A percentile compares a stretch with the other conserved stretches of the same genome.
Conservation (phyloP, 2,113 vertebrate genomes). For the Oncorhynchus tshawytscha region DNA sequence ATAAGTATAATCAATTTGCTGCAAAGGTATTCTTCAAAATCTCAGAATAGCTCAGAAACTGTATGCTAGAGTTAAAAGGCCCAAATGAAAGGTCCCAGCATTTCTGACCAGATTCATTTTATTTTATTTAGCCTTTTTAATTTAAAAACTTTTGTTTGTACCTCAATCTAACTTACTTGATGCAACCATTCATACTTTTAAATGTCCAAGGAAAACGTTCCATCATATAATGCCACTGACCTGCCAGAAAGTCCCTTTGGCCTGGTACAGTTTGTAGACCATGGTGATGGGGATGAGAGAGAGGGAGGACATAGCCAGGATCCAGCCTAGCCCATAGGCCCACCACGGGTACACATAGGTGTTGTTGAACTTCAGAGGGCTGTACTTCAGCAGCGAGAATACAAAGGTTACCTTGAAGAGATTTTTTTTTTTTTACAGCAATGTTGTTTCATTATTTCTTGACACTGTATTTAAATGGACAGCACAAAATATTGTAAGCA, state of each 20-base stretch:
- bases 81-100: too few relatives aligned
- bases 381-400: constrained; percentile 65
- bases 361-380: constrained; percentile 67
- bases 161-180: background rate
- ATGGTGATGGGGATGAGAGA: constrained; percentile 60
- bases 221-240: constrained; percentile 38
- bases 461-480: too few relatives aligned
- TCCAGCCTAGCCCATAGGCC: constrained; percentile 68
- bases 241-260: constrained; percentile 61
- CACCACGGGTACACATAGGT: constrained; percentile 68
- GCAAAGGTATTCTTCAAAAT: too few relatives aligned
- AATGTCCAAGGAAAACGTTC: background rate
- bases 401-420: constrained; percentile 60
- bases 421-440: background rate
- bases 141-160: background rate
- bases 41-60: too few relatives aligned
- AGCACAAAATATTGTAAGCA: too few relatives aligned
- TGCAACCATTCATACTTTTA: background rate
- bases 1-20: background rate
- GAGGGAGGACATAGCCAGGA: constrained; percentile 65
- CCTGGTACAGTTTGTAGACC: constrained; percentile 57
- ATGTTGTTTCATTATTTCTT: background rate
- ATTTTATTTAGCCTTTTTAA: too few relatives aligned
- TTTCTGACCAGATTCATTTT: too few relatives aligned
- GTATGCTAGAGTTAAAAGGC: too few relatives aligned